Percentiles rank a stretch among this genome's conserved stretches.
These are phyloP conservation scores for Colistium nudipinnis DNA, from an alignment of 2,113 vertebrate genomes.

Conservation along the genomic window DNA sequence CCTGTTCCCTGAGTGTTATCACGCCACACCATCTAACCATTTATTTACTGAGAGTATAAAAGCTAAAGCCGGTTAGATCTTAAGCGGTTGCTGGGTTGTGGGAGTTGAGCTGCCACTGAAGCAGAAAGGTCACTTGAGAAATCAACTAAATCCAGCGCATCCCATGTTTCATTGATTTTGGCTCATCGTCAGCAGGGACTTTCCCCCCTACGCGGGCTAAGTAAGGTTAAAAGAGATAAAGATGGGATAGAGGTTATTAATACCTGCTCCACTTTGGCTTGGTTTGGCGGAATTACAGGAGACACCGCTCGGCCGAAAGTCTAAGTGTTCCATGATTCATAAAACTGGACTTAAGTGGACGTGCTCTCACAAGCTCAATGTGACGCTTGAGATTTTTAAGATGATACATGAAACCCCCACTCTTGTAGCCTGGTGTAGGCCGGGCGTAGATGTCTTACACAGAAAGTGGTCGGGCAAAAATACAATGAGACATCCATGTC, in stretches of 20 bases:
- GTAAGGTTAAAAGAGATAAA: slow-evolving; percentile 39
- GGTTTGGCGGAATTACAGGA: slow-evolving; percentile 12
- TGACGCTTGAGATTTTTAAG: neutral
- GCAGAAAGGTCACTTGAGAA: slow-evolving; percentile 63
- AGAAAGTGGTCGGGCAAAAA: neutral
- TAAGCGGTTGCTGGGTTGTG: neutral
- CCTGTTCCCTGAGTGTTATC: neutral
- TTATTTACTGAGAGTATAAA: slow-evolving; percentile 15
- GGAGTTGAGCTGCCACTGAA: slow-evolving; percentile 32
- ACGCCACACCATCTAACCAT: neutral
- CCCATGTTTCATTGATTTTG: slow-evolving; percentile 56
- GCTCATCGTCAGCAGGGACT: slow-evolving; percentile 43
- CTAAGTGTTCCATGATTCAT: neutral
- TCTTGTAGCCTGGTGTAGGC: neutral
- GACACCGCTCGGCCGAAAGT: neutral
- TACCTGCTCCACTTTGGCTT: slow-evolving; percentile 22
- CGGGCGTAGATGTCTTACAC: neutral
- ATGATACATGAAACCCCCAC: neutral
- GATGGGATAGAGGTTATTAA: slow-evolving; percentile 18
- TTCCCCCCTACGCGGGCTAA: slow-evolving; percentile 18
- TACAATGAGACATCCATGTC: neutral
- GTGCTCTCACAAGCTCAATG: neutral
- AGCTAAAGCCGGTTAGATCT: neutral
- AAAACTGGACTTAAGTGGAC: neutral
- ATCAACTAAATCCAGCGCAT: slow-evolving; percentile 53